phyloP scores from a whole-genome alignment of 2,888 invertebrate genomes.

The Lepetodrilus schrolli region DNA sequence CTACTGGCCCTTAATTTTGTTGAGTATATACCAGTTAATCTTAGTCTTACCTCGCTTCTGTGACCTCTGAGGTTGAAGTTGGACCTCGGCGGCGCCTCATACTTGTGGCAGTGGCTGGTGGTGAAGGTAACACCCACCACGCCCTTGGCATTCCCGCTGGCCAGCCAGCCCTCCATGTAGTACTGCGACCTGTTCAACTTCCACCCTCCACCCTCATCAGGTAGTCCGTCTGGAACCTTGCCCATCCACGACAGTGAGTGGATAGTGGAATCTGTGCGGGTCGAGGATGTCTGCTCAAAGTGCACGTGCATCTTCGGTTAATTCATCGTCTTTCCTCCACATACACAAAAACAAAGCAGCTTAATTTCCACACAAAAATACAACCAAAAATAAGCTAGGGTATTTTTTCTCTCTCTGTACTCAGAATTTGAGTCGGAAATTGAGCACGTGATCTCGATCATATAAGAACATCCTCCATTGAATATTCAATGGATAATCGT shows the following conservation, averaged over 20 bases:
- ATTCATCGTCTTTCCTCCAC: no score
- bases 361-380: no score
- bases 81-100: conserved; percentile 85
- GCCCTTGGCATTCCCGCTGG: conserved; percentile 91
- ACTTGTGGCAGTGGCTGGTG: conserved; percentile 91
- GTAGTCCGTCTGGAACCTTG: conserved; percentile 95
- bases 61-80: conserved; percentile 98
- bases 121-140: conserved; percentile 97
- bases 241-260: conserved; percentile 98
- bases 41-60: conserved; percentile 92
- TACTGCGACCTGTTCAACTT: conserved; percentile 95
- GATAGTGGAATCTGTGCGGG: conserved; percentile 95
- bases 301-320: conserved; percentile 92
- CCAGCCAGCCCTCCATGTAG: conserved; percentile 98
- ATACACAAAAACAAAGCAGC: no score
- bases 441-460: no score
- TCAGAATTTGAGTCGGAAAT: no score
- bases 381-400: no score
- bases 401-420: no score
- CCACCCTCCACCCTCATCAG: conserved; percentile 89
- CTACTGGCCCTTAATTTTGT: no score
- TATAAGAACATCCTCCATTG: no score
- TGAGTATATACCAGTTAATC: no score
- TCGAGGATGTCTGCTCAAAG: conserved; percentile 93
- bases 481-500: no score